These are phyloP conservation scores for Zaprionus capensis DNA, from an alignment of 1,140 invertebrate genomes.

Conservation along the genomic window DNA sequence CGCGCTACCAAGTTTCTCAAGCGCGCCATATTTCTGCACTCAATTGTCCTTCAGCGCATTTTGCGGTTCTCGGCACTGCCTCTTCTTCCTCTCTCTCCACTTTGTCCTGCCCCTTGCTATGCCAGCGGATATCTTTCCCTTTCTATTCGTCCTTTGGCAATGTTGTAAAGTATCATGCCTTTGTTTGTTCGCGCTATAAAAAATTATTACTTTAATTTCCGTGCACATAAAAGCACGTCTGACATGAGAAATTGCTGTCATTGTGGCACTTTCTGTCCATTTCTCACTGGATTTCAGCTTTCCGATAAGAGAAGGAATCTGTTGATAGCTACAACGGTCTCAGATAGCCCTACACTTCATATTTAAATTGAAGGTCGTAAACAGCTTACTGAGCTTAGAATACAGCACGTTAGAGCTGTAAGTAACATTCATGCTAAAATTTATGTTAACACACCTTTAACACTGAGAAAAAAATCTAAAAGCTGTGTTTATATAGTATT, in stretches of 20 bases:
- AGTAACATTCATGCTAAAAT: no score
- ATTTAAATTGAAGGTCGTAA: neutral
- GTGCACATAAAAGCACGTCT: conserved; percentile 69
- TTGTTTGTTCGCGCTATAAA: conserved; percentile 82
- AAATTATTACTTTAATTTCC: conserved; percentile 83
- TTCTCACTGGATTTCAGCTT: conserved; percentile 2
- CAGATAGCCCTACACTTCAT: neutral
- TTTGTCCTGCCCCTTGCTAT: conserved; percentile 19
- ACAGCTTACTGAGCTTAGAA: neutral
- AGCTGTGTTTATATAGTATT: no score
- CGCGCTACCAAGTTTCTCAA: conserved; percentile 63
- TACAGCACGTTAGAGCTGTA: no score
- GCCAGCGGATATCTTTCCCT: neutral
- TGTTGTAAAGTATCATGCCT: conserved; percentile 78
- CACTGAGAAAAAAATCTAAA: no score
- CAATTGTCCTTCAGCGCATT: conserved; percentile 79
- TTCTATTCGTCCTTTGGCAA: conserved; percentile 1
- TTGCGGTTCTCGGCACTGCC: conserved; percentile 50
- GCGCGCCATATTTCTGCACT: conserved; percentile 76
- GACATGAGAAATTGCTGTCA: conserved; percentile 78
- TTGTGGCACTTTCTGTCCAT: conserved; percentile 52
- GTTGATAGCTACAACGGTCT: neutral
- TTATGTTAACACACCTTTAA: no score
- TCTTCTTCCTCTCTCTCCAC: conserved; percentile 19
- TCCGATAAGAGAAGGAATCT: neutral